Percentiles rank a stretch among this genome's conserved stretches.
Conservation (phyloP, 2,797 vertebrate species). For the Echeneis naucrates region DNA sequence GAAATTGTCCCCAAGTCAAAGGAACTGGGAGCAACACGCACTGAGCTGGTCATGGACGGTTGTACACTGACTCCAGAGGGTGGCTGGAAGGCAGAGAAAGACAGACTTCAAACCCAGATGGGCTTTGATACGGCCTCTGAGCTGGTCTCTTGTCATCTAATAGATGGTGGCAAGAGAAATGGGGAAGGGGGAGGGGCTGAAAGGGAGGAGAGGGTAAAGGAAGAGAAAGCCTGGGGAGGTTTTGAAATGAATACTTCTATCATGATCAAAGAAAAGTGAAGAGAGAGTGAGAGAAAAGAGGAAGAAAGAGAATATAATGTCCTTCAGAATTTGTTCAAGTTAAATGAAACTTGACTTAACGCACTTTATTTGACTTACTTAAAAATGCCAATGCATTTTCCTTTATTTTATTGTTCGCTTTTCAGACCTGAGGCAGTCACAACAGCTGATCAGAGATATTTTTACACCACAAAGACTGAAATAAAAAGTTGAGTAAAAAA, state of each 20-base stretch:
- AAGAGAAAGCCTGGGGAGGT: slow-evolving; percentile 47
- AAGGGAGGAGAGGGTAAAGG: slow-evolving; percentile 32
- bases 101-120: slow-evolving; percentile 72
- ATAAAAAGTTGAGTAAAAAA: not conserved
- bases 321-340: slow-evolving; percentile 53
- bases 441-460: not conserved
- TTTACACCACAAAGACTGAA: not conserved
- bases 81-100: slow-evolving; percentile 63
- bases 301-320: slow-evolving; percentile 21
- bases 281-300: slow-evolving; percentile 13
- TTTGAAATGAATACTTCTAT: slow-evolving; percentile 58
- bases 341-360: slow-evolving; percentile 40
- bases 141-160: slow-evolving; percentile 68
- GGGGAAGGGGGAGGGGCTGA: slow-evolving; percentile 11
- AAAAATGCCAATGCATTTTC: slow-evolving; percentile 1
- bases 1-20: slow-evolving; percentile 57
- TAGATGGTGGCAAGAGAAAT: slow-evolving; percentile 57
- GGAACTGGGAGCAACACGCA: slow-evolving; percentile 24
- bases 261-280: slow-evolving; percentile 48
- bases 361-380: not conserved
- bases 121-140: slow-evolving; percentile 74
- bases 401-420: not conserved
- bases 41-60: slow-evolving; percentile 36
- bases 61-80: slow-evolving; percentile 50
- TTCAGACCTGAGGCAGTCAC: not conserved